phyloP scores from a whole-genome alignment of 92 coral and sea anemone species.

The Parazoanthus swiftii region DNA sequence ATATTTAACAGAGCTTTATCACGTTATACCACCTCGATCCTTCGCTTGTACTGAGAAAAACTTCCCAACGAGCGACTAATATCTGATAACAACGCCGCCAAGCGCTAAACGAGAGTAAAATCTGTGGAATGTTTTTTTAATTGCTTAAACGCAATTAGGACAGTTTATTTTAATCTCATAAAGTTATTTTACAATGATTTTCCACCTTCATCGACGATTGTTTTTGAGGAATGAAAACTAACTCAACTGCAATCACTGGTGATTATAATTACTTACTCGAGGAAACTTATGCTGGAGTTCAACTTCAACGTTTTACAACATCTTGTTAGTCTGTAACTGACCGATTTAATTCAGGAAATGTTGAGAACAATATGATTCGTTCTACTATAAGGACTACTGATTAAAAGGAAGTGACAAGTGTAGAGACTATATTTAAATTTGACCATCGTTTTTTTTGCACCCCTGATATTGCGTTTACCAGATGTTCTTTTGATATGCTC shows the following conservation, averaged over 20 bases:
- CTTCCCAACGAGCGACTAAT: background rate
- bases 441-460: background rate
- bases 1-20: background rate
- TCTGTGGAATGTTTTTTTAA: slow-evolving; percentile 26
- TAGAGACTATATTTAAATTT: background rate
- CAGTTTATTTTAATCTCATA: slow-evolving; percentile 16
- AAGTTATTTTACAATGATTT: background rate
- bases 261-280: background rate
- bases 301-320: no score
- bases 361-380: background rate
- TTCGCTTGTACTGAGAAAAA: background rate
- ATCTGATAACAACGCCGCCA: background rate
- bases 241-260: background rate
- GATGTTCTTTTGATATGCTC: background rate
- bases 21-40: background rate
- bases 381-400: background rate
- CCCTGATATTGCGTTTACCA: background rate
- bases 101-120: slow-evolving; percentile 9
- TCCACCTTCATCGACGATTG: background rate
- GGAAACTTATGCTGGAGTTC: background rate
- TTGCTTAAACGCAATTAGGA: slow-evolving; percentile 25
- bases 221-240: background rate
- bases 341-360: background rate
- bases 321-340: background rate
- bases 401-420: background rate